Conservation (phyloP, 2,797 vertebrate species). For the Chaetophractus vellerosus region DNA sequence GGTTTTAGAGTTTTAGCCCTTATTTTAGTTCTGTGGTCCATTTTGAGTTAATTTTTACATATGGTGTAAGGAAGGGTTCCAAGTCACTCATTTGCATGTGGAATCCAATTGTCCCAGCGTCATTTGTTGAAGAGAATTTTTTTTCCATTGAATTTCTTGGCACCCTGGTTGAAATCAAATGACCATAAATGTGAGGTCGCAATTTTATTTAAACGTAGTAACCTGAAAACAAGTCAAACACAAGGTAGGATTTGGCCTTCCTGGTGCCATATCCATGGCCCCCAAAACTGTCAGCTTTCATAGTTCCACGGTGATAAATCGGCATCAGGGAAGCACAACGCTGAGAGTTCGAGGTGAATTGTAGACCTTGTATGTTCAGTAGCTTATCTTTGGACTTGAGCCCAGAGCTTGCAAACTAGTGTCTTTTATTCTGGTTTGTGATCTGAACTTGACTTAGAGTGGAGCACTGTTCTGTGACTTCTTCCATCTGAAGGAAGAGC, state of each 20-base stretch:
- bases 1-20: background rate
- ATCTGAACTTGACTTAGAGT: background rate
- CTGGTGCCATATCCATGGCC: background rate
- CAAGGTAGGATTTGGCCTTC: background rate
- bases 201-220: constrained; percentile 52
- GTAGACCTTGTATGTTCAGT: background rate
- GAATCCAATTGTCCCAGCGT: background rate
- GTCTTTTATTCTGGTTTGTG: background rate
- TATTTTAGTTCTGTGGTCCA: background rate
- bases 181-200: background rate
- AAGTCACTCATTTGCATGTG: background rate
- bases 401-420: background rate
- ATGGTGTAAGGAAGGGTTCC: background rate
- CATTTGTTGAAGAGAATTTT: background rate
- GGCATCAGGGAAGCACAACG: background rate
- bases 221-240: background rate
- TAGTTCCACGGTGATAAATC: background rate
- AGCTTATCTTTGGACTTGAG: background rate
- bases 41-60: background rate
- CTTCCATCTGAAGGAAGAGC: background rate
- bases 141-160: background rate
- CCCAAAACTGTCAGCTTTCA: background rate
- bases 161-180: background rate
- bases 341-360: background rate
- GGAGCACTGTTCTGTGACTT: background rate